These are phyloP conservation scores for Amiota minor DNA, from an alignment of 2,888 invertebrate species.

Conservation along the genomic window DNA sequence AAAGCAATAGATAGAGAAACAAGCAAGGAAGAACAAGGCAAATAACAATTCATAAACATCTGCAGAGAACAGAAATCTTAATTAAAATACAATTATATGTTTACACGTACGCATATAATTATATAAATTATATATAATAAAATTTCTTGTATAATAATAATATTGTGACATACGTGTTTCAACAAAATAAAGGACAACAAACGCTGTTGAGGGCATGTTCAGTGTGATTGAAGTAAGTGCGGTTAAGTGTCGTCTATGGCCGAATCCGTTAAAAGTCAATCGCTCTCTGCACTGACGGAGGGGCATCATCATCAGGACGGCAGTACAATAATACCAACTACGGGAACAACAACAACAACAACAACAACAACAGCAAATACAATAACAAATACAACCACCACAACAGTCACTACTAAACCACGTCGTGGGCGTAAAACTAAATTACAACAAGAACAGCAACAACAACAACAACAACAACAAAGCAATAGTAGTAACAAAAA, in stretches of 20 bases:
- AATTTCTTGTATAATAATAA: too few species aligned
- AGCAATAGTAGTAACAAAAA: conserved; percentile 1
- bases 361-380: conserved; percentile 39
- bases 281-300: conserved; percentile 83
- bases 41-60: too few species aligned
- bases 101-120: too few species aligned
- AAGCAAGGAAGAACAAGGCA: not conserved
- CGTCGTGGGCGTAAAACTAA: conserved; percentile 40
- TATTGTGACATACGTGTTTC: not conserved
- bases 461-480: conserved; percentile 41
- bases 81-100: too few species aligned
- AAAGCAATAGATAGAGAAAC: too few species aligned
- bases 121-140: too few species aligned
- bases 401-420: conserved; percentile 42
- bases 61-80: not conserved
- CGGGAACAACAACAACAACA: conserved; percentile 47
- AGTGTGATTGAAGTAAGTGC: conserved; percentile 76
- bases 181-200: conserved; percentile 43
- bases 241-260: conserved; percentile 91
- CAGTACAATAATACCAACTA: conserved; percentile 55
- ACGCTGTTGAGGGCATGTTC: conserved; percentile 72
- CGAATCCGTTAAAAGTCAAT: conserved; percentile 88
- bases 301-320: conserved; percentile 74
- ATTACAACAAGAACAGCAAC: conserved; percentile 35
- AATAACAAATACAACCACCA: conserved; percentile 25